phyloP scores from a whole-genome alignment of 2,888 invertebrate genomes.

The Embidobia sp. region DNA sequence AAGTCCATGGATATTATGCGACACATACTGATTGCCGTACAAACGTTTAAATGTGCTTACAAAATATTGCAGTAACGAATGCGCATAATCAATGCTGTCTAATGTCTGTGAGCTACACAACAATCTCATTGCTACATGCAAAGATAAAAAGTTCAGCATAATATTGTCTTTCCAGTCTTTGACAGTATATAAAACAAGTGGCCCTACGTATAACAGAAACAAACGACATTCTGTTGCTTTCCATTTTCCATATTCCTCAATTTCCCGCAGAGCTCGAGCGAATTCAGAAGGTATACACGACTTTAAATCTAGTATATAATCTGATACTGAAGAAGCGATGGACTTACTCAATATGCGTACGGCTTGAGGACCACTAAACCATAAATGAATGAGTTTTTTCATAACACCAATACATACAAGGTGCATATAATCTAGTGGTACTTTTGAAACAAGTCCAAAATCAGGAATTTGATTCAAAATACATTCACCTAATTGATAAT shows the following conservation, averaged over 20 bases:
- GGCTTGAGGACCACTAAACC: neutral
- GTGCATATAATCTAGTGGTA: constrained; percentile 15
- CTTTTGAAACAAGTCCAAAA: neutral
- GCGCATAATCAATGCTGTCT: neutral
- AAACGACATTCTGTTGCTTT: neutral
- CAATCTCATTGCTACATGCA: neutral
- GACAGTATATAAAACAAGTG: too few species aligned
- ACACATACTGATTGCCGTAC: neutral
- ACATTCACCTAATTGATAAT: neutral
- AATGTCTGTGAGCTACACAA: neutral
- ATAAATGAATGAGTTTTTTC: neutral
- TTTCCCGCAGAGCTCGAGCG: neutral
- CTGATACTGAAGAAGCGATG: neutral
- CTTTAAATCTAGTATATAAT: neutral
- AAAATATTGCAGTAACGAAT: neutral
- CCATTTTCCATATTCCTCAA: neutral
- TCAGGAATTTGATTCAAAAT: neutral
- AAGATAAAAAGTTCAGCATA: neutral
- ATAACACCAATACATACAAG: neutral
- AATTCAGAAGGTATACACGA: neutral
- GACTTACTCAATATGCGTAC: too few species aligned
- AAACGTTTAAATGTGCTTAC: neutral
- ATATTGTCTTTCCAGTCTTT: too few species aligned
- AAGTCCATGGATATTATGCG: constrained; percentile 1
- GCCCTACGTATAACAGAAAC: neutral